phyloP scores from a whole-genome alignment of 1,140 invertebrate genomes.

The Drosophila lowei region DNA sequence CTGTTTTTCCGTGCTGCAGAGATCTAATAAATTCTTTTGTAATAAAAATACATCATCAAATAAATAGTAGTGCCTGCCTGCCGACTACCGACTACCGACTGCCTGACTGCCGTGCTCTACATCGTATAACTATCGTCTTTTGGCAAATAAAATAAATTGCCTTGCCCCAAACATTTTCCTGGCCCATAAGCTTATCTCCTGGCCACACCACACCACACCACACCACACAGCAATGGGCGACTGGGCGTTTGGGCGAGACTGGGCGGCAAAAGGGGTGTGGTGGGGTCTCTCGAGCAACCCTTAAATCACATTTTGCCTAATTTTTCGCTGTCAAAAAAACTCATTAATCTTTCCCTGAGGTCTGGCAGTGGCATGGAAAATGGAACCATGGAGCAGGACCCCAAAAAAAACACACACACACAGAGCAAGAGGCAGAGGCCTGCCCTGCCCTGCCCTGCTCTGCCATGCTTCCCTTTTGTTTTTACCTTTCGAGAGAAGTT shows the following conservation, averaged over 20 bases:
- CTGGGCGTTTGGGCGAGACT: too few relatives aligned
- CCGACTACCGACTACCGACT: conserved; percentile 11
- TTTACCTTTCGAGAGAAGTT: conserved; percentile 63
- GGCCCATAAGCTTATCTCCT: conserved; percentile 61
- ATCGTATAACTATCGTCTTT: conserved; percentile 47
- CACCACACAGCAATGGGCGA: conserved; percentile 11
- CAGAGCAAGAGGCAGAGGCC: neutral
- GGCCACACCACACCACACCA: conserved; percentile 66
- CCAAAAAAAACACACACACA: conserved; percentile 42
- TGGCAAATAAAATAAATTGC: conserved; percentile 77
- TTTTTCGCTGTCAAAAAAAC: conserved; percentile 81
- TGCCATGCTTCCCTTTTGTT: conserved; percentile 23
- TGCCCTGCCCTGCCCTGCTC: neutral
- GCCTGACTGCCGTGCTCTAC: conserved; percentile 59
- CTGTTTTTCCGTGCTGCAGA: conserved; percentile 46
- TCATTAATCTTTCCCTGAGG: conserved; percentile 73
- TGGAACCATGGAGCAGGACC: conserved; percentile 72
- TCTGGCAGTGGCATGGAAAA: conserved; percentile 76
- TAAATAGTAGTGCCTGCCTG: conserved; percentile 56
- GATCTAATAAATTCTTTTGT: conserved; percentile 70
- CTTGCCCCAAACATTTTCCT: conserved; percentile 33
- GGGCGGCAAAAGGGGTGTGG: conserved; percentile 35
- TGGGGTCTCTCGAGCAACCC: conserved; percentile 57
- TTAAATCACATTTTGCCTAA: conserved; percentile 82
- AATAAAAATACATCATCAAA: conserved; percentile 80